Base-by-base conservation (phyloP, 64 coral and sea anemone genomes). In the Montipora cactus region DNA sequence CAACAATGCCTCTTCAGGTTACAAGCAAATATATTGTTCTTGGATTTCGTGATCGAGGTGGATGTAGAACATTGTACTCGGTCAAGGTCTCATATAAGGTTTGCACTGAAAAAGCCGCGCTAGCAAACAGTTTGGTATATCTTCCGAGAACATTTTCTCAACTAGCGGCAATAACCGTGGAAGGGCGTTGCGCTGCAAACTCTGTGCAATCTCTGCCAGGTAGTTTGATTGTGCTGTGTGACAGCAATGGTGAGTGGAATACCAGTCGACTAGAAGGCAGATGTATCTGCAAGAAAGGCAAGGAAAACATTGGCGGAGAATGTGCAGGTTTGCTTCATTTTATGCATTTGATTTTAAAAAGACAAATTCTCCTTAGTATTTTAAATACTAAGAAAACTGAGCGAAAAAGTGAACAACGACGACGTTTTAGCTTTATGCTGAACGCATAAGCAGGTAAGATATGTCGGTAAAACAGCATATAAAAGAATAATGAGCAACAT, bases 161-260 rank as follows among this genome's bases (percentile, higher is more conserved):
- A 11, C 7, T 57, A 57, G 53, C 6, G 0, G 0, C 53, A 57
- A 57, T 11, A 0, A 6, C 53, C 53, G 81, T 84, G 28, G 1
- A 47, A 69, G 59, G 59, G 37, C 6, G 10, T 8, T 84, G 81
- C 67, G 8, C 16, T 3, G 44, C 28, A 8, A 13, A 84, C 16
- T 14, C 81, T 18, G 37, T 68, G 2, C 59, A 15, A 64, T 12
- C 16, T 15, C 28, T 47, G 4, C 15, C 11, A 0, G 61, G 61
- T 14, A 49, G 2, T 67, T 47, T 84, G 61, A 47, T 9, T 7
- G 37, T 84, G 12, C 15, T 46, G 12, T 84, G 81, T 48, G 28
- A 84, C 0, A 68, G 59, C 1, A 67, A 61, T 48, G 81, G 81
- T 7, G 81, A 48, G 4, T 84, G 81, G 81, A 84, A 84, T 45